Conservation (phyloP, 2,113 vertebrate genomes). For the Cyprinodon variegatus region DNA sequence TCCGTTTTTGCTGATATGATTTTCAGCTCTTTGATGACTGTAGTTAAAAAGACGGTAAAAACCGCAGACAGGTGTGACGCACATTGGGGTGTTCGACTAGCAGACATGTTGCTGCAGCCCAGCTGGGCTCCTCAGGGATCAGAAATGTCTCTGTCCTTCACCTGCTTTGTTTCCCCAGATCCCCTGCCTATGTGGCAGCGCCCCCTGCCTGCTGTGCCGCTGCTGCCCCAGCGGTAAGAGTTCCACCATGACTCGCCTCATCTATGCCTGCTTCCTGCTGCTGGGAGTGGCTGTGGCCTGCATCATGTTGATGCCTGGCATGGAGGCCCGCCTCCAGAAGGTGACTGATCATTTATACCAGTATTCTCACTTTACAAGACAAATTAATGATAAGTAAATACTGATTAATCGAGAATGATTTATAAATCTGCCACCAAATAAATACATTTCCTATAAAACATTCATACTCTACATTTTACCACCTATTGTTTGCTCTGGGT, state of each 20-base stretch:
- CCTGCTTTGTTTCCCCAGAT: constrained; percentile 77
- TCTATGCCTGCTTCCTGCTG: constrained; percentile 93
- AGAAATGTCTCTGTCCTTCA: background rate
- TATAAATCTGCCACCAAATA: too few relatives aligned
- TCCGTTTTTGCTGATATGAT: background rate
- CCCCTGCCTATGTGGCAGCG: constrained; percentile 95
- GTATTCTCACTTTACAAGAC: too few relatives aligned
- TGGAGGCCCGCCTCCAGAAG: constrained; percentile 98
- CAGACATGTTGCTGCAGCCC: too few relatives aligned
- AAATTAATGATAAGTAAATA: too few relatives aligned
- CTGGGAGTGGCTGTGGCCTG: constrained; percentile 92
- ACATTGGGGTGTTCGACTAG: background rate
- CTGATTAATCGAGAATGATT: too few relatives aligned
- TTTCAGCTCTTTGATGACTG: background rate
- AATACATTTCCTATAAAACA: too few relatives aligned
- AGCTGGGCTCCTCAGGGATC: background rate
- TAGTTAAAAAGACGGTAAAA: background rate
- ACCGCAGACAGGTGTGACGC: background rate
- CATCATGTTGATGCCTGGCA: constrained; percentile 96
- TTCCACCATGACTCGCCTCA: constrained; percentile 94
- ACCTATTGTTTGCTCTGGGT: too few relatives aligned
- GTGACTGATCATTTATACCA: constrained; percentile 60
- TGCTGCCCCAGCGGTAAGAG: constrained; percentile 98
- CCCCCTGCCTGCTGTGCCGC: constrained; percentile 93
- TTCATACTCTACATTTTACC: too few relatives aligned